phyloP scores from a whole-genome alignment of 2,888 invertebrate genomes.

The Drosophila ezoana region DNA sequence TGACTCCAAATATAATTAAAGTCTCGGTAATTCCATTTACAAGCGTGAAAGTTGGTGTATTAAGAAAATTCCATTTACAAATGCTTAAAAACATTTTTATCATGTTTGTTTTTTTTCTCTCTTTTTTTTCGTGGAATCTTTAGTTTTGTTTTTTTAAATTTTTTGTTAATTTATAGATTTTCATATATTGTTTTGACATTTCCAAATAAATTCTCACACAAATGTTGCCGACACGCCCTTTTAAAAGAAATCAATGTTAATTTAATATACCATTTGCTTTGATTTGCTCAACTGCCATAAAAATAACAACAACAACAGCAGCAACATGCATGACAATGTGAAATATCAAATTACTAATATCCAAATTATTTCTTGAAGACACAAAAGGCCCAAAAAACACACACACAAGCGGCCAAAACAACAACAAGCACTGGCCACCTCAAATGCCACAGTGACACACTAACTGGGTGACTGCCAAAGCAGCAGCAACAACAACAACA shows the following conservation, averaged over 20 bases:
- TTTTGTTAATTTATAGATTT: not conserved
- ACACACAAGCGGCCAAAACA: constrained; percentile 17
- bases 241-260: constrained; percentile 44
- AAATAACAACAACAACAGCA: constrained; percentile 1
- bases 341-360: constrained; percentile 68
- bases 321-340: constrained; percentile 54
- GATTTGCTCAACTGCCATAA: constrained; percentile 31
- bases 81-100: not conserved
- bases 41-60: not conserved
- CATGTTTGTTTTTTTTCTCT: not conserved
- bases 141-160: not conserved
- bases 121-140: not conserved
- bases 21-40: not conserved
- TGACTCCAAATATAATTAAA: not conserved
- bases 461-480: constrained; percentile 79
- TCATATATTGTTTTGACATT: not conserved
- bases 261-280: constrained; percentile 47
- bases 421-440: constrained; percentile 35
- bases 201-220: constrained; percentile 6
- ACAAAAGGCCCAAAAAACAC: constrained; percentile 24
- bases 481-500: constrained; percentile 39
- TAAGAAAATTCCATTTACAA: not conserved
- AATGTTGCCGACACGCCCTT: constrained; percentile 28
- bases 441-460: constrained; percentile 81
- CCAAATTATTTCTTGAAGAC: constrained; percentile 36